phyloP scores from a whole-genome alignment of 92 coral and sea anemone species.

The Palythoa grandiflora region DNA sequence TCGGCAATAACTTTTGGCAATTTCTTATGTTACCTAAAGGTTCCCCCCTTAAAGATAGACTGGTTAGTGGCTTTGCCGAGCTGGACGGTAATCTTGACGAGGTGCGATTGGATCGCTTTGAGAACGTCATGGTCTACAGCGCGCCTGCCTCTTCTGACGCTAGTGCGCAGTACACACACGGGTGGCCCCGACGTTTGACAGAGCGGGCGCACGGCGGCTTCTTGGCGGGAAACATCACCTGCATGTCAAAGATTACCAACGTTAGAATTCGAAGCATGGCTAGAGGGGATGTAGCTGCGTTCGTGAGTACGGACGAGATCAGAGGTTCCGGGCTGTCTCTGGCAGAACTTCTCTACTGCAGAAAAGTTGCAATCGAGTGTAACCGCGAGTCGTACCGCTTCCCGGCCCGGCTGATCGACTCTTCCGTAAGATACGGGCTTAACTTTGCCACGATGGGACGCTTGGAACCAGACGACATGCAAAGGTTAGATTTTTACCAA shows the following conservation, averaged over 20 bases:
- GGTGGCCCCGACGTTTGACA: conserved; percentile 41
- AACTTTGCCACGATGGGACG: conserved; percentile 47
- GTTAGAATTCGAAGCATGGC: conserved; percentile 43
- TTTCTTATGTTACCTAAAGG: conserved; percentile 31
- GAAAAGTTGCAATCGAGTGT: conserved; percentile 40
- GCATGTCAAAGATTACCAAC: conserved; percentile 36
- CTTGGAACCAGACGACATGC: conserved; percentile 40
- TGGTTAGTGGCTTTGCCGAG: conserved; percentile 30
- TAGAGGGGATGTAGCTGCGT: conserved; percentile 46
- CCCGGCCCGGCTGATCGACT: conserved; percentile 43
- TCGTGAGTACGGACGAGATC: conserved; percentile 30
- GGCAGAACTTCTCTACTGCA: conserved; percentile 10
- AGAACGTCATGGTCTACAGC: conserved; percentile 43
- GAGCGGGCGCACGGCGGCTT: conserved; percentile 30
- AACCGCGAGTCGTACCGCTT: conserved; percentile 32
- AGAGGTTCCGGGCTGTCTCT: conserved; percentile 20
- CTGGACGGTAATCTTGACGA: conserved; percentile 39
- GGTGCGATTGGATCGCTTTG: conserved; percentile 28
- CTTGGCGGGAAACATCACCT: conserved; percentile 55
- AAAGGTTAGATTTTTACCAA: too few species aligned
- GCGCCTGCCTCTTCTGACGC: conserved; percentile 35
- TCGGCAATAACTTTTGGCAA: too few species aligned
- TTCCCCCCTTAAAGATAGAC: conserved; percentile 30
- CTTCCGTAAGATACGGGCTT: conserved; percentile 11
- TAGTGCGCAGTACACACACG: conserved; percentile 45